Conservation (phyloP, 2,113 vertebrate species). For the Dromaius novaehollandiae region DNA sequence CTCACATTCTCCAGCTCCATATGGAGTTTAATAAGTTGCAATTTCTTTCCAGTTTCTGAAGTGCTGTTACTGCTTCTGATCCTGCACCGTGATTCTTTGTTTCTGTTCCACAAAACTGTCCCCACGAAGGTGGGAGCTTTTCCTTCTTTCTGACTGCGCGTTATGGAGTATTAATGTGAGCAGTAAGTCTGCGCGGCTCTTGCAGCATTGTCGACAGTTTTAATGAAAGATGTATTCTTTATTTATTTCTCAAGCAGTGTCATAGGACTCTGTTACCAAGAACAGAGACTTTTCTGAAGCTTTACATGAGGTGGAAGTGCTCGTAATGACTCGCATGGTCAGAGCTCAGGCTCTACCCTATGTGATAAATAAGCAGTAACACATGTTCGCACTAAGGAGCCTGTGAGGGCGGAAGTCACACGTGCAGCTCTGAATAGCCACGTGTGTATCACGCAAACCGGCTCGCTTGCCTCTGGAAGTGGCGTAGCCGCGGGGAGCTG, state of each 20-base stretch:
- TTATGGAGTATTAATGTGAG: background rate
- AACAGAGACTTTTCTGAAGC: background rate
- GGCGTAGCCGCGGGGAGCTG: background rate
- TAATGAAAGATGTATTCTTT: accelerated
- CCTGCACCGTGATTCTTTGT: background rate
- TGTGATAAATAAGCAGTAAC: background rate
- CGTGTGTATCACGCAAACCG: accelerated
- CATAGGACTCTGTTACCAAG: accelerated
- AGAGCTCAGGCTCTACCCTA: background rate
- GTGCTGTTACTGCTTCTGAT: background rate
- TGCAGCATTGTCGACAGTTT: background rate
- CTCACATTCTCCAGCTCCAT: background rate
- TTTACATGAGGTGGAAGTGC: background rate
- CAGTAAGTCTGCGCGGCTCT: background rate
- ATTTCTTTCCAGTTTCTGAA: background rate
- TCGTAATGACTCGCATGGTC: background rate
- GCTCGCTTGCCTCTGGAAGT: background rate
- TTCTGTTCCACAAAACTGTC: background rate
- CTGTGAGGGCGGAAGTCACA: background rate
- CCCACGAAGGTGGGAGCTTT: background rate
- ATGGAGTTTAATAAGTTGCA: background rate
- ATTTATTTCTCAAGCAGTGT: background rate
- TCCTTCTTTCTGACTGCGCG: background rate
- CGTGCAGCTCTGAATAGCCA: background rate
- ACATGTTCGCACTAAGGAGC: background rate